Conservation (phyloP, 2,113 vertebrate species). For the Gasterosteus aculeatus region DNA sequence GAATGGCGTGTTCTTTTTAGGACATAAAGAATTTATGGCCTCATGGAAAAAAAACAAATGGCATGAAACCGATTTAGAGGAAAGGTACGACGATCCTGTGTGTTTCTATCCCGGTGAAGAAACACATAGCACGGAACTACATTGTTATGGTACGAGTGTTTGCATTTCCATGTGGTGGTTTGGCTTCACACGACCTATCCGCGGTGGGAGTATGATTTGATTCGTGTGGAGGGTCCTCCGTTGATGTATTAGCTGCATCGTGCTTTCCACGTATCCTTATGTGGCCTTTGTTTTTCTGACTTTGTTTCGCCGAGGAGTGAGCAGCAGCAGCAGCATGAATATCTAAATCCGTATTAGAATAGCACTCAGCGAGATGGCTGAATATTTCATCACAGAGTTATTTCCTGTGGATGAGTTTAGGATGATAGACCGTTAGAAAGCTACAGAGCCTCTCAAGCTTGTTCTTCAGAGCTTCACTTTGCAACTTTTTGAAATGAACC, state of each 20-base stretch:
- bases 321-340: conserved; percentile 61
- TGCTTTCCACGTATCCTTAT: conserved; percentile 23
- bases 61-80: conserved; percentile 48
- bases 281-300: conserved; percentile 28
- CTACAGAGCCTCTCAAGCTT: conserved; percentile 5
- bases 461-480: background rate
- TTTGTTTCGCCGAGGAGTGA: conserved; percentile 49
- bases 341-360: conserved; percentile 68
- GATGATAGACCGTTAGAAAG: conserved; percentile 42
- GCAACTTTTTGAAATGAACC: background rate
- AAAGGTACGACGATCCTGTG: conserved; percentile 5
- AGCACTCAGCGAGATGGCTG: conserved; percentile 62
- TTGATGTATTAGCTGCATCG: conserved; percentile 6
- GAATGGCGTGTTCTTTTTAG: conserved; percentile 51
- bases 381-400: conserved; percentile 70
- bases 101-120: background rate
- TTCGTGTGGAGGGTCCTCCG: background rate
- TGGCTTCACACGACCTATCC: background rate
- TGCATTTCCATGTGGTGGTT: background rate
- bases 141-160: background rate
- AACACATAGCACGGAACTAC: background rate
- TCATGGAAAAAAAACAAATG: conserved; percentile 70
- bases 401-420: conserved; percentile 50
- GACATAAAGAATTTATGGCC: conserved; percentile 64
- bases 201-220: conserved; percentile 6